phyloP scores from a whole-genome alignment of 2,888 invertebrate genomes.

The Allacma fusca region DNA sequence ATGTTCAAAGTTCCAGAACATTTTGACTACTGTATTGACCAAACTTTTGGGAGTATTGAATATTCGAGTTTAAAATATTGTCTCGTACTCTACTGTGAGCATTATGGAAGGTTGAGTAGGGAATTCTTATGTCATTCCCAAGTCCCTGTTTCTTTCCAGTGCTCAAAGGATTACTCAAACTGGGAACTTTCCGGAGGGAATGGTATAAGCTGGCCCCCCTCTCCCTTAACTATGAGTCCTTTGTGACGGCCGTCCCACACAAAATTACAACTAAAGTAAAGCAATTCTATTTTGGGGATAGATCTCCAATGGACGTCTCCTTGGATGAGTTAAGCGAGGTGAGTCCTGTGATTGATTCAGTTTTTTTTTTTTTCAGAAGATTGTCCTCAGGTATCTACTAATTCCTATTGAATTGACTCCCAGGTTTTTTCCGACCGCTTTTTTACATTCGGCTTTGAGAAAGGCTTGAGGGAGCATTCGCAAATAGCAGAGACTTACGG shows the following conservation, averaged over 20 bases:
- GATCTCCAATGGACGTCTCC: constrained; percentile 31
- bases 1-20: no score
- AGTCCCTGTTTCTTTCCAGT: background rate
- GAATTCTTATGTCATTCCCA: constrained; percentile 8
- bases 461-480: constrained; percentile 41
- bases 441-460: constrained; percentile 33
- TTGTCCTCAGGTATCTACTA: no score
- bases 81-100: no score
- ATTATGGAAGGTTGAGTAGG: no score
- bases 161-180: constrained; percentile 20
- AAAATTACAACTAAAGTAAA: constrained; percentile 37
- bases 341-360: no score
- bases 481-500: constrained; percentile 50
- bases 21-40: no score
- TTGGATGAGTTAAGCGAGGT: constrained; percentile 41
- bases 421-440: constrained; percentile 35
- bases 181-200: constrained; percentile 32
- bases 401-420: background rate
- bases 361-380: no score
- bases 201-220: constrained; percentile 44
- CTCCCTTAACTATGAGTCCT: constrained; percentile 39
- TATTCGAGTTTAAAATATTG: no score
- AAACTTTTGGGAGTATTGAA: no score
- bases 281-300: constrained; percentile 44
- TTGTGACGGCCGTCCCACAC: constrained; percentile 18